phyloP scores from a whole-genome alignment of 2,888 invertebrate species.

The Podabrus alpinus region DNA sequence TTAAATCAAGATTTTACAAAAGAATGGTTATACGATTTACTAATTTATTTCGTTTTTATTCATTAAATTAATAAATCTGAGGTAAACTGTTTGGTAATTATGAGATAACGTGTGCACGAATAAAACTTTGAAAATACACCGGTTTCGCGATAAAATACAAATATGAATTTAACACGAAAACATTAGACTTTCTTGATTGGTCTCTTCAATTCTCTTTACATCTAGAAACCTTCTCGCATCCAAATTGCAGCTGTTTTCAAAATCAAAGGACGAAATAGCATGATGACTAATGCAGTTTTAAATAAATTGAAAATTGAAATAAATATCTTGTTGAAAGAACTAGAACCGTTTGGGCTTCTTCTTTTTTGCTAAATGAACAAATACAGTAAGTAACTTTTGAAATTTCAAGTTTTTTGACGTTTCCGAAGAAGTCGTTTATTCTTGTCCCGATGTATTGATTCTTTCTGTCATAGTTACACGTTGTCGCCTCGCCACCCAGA shows the following conservation, averaged over 20 bases:
- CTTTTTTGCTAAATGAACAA: neutral
- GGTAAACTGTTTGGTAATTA: slow-evolving; percentile 1
- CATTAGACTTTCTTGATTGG: neutral
- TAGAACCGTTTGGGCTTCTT: neutral
- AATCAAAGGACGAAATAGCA: neutral
- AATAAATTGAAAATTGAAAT: too few relatives aligned
- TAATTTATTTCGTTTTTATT: neutral
- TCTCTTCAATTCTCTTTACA: neutral
- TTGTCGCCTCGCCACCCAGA: slow-evolving; percentile 37
- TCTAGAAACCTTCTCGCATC: neutral
- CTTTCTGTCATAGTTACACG: slow-evolving; percentile 39
- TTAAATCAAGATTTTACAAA: neutral
- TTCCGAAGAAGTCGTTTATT: neutral
- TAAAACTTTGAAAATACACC: neutral
- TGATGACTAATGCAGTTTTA: neutral
- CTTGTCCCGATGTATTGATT: slow-evolving; percentile 38
- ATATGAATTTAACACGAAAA: neutral
- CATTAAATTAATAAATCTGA: neutral
- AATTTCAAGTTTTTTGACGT: neutral
- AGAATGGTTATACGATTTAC: neutral
- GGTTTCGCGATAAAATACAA: neutral
- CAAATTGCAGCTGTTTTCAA: neutral
- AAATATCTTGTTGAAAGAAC: neutral
- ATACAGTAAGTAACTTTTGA: neutral
- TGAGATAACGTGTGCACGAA: neutral